Base-by-base conservation (phyloP, 2,797 vertebrate genomes). In the Tangara arthus region DNA sequence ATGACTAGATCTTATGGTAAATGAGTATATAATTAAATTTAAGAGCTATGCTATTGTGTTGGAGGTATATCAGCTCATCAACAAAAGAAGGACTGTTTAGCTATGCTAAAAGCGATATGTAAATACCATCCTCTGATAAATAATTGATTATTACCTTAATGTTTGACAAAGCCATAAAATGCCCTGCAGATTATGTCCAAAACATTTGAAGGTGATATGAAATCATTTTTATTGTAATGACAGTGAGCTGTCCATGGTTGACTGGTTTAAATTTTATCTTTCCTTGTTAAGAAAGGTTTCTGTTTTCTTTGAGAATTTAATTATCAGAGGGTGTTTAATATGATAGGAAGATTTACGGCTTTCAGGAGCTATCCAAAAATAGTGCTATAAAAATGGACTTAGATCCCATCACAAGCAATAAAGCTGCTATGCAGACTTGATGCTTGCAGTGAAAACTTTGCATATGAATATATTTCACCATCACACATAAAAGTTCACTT, bases 251-350 rank as follows among this genome's bases (percentile, higher is more conserved):
- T 97, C 97, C 96, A 94, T 95, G 91, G 91, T 69, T 89, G 87
- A 93, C 76, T 94, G 94, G 87, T 95, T 98, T 95, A 93, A 95
- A 84, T 96, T 97, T 97, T 96, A 94, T 95, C 82, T 96, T 97
- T 97, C 95, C 90, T 71, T 96, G 91, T 96, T 86, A 94, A 77
- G 64, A 89, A 96, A 95, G 91, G 88, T 94, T 95, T 96, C 96
- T 96, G 89, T 97, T 97, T 97, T 97, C 91, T 94, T 95, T 94
- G 94, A 91, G 92, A 93, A 94, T 88, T 95, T 95, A 97, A 97
- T 97, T 98, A 97, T 91, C 97, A 93, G 95, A 95, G 96, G 95
- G 86, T 96, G 89, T 97, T 98, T 97, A 95, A 96, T 94, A 94
- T 78, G 96, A 96, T 91, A 94, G 94, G 83, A 93, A 94, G 95